Conservation (phyloP, 1,140 invertebrate genomes). For the Tyrophagus putrescentiae region DNA sequence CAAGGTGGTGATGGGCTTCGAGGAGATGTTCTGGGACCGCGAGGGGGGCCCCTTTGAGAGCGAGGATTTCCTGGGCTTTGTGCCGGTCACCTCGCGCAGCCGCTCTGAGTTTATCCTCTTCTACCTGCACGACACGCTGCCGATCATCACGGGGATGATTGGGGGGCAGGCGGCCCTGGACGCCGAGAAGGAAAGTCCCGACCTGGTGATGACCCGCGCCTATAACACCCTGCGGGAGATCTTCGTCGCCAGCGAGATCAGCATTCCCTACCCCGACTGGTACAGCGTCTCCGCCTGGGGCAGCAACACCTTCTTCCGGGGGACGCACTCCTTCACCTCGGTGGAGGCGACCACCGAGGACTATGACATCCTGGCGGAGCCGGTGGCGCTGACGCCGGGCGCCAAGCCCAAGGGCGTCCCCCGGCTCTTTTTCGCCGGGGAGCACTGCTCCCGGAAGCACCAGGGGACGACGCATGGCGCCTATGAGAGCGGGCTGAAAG, state of each 20-base stretch:
- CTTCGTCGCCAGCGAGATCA: conserved; percentile 80
- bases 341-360: conserved; percentile 89
- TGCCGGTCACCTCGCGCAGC: conserved; percentile 85
- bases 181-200: conserved; percentile 93
- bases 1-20: conserved; percentile 85
- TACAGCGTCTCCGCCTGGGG: conserved; percentile 92
- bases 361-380: conserved; percentile 83
- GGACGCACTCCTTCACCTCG: conserved; percentile 92
- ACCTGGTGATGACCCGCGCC: conserved; percentile 88
- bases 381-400: conserved; percentile 44
- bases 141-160: conserved; percentile 80
- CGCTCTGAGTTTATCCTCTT: conserved; percentile 87
- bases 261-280: conserved; percentile 91
- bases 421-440: conserved; percentile 82
- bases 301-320: conserved; percentile 82
- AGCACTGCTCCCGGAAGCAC: conserved; percentile 95
- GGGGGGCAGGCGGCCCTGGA: conserved; percentile 93
- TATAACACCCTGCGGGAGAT: conserved; percentile 83
- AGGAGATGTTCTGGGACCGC: conserved; percentile 92
- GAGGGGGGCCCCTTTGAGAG: conserved; percentile 86
- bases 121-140: conserved; percentile 93
- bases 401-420: too few relatives aligned
- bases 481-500: conserved; percentile 78
- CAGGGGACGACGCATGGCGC: conserved; percentile 96
- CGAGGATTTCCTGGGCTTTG: too few relatives aligned